Evolutionary conservation across 1,140 invertebrate genomes (phyloP).

Genomic region (Zaprionus ornatus): DNA sequence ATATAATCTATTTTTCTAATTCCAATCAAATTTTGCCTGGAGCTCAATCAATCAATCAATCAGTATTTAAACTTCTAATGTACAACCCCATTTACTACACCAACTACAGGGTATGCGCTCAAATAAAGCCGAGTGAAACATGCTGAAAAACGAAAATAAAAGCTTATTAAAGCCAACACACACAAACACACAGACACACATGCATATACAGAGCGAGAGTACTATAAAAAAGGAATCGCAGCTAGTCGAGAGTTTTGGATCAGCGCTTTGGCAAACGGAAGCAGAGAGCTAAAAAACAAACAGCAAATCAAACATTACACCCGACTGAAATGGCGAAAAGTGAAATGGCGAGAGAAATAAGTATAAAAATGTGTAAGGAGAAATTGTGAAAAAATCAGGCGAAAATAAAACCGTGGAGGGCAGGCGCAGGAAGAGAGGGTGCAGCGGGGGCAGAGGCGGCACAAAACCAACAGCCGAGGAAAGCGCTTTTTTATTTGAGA

Average conservation of each 20-base stretch:
- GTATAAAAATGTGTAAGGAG: conserved; percentile 57
- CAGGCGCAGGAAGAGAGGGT: background rate
- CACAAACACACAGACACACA: conserved; percentile 28
- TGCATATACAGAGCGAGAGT: conserved; percentile 23
- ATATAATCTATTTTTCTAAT: no score
- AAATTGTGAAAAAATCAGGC: conserved; percentile 50
- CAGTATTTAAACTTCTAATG: background rate
- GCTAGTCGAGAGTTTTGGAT: conserved; percentile 23
- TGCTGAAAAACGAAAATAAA: conserved; percentile 80
- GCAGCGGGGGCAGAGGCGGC: background rate
- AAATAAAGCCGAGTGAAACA: conserved; percentile 53
- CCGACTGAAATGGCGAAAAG: conserved; percentile 36
- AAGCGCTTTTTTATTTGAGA: conserved; percentile 51
- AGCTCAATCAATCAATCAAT: background rate
- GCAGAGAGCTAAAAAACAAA: conserved; percentile 74
- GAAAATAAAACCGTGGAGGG: conserved; percentile 24
- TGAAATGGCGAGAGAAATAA: conserved; percentile 52
- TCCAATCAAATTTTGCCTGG: background rate
- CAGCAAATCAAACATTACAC: conserved; percentile 81
- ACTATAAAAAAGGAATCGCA: conserved; percentile 19
- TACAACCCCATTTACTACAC: background rate
- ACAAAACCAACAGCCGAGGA: conserved; percentile 22
- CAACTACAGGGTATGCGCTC: background rate
- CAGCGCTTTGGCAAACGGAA: conserved; percentile 50
- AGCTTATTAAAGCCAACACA: conserved; percentile 79